Percentiles rank a stretch among this genome's conserved stretches.
phyloP scores from a whole-genome alignment of 1,140 invertebrate species.

The Triops longicaudatus region DNA sequence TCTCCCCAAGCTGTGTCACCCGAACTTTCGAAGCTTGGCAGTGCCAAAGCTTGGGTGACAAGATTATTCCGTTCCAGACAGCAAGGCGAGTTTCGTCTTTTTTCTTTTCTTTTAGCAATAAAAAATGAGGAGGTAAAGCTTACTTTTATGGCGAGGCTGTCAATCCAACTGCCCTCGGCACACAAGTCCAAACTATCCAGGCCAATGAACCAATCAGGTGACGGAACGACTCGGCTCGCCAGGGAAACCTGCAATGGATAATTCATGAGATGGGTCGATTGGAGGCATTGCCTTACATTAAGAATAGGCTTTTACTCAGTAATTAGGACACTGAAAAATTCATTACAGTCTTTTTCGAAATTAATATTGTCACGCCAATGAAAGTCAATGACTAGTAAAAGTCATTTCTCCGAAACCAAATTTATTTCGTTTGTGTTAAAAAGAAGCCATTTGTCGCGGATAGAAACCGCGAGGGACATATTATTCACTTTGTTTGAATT shows the following conservation, averaged over 20 bases:
- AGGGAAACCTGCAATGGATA: conserved; percentile 40
- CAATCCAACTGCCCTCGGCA: conserved; percentile 52
- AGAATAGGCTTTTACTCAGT: background rate
- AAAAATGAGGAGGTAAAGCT: conserved; percentile 22
- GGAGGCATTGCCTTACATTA: background rate
- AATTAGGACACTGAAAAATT: background rate
- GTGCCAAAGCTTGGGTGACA: background rate
- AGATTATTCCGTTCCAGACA: too few species aligned
- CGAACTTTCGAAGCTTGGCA: background rate
- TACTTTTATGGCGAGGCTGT: conserved; percentile 47
- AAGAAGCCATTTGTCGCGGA: too few species aligned
- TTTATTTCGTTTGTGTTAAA: too few species aligned
- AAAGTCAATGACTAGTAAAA: too few species aligned
- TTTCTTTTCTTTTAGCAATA: background rate
- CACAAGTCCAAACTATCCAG: conserved; percentile 53
- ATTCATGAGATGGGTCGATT: background rate
- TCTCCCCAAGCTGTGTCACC: background rate
- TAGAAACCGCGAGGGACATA: too few species aligned
- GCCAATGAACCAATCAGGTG: conserved; percentile 62
- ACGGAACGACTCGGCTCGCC: conserved; percentile 45
- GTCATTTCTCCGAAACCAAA: too few species aligned
- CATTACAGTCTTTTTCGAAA: too few species aligned
- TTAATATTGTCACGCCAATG: too few species aligned
- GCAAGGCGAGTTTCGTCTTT: background rate
- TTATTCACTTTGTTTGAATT: too few species aligned